A percentile compares a stretch with the other conserved stretches of the same genome.
Evolutionary conservation across 2,797 vertebrate species (phyloP).

Genomic region (Hypotaenidia okinawae): DNA sequence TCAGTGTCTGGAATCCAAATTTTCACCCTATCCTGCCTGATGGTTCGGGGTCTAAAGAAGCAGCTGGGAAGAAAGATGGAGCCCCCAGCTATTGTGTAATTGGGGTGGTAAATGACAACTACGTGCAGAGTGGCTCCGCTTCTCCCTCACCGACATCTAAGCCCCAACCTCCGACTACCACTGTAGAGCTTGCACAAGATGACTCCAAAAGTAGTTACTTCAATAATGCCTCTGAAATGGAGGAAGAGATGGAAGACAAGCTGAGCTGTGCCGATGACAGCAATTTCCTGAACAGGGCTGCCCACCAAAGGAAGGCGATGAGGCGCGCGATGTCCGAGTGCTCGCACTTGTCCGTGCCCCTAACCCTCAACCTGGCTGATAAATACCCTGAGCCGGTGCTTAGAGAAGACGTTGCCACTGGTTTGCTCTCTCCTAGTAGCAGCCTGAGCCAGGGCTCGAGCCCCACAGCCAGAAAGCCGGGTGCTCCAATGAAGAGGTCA

Average conservation of each 20-base stretch:
- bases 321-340: constrained; percentile 95
- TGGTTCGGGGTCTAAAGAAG: constrained; percentile 19
- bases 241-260: constrained; percentile 69
- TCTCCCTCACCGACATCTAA: neutral
- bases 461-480: constrained; percentile 58
- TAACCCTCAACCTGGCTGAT: constrained; percentile 86
- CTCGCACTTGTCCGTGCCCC: constrained; percentile 90
- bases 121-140: constrained; percentile 38
- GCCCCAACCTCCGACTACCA: constrained; percentile 68
- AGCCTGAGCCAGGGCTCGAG: constrained; percentile 53
- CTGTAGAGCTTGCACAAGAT: constrained; percentile 79
- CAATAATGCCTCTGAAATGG: neutral
- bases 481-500: constrained; percentile 83
- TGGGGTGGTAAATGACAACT: constrained; percentile 71
- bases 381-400: constrained; percentile 86
- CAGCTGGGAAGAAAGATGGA: constrained; percentile 69
- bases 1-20: constrained; percentile 78
- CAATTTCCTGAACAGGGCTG: constrained; percentile 64
- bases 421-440: constrained; percentile 69
- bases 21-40: constrained; percentile 56
- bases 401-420: constrained; percentile 61
- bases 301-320: constrained; percentile 90
- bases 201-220: constrained; percentile 34
- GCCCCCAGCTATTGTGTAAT: constrained; percentile 73
- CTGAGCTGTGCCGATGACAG: constrained; percentile 4